These are phyloP conservation scores for Pachypeltis micranthus DNA, from an alignment of 1,140 invertebrate species.

Conservation along the genomic window DNA sequence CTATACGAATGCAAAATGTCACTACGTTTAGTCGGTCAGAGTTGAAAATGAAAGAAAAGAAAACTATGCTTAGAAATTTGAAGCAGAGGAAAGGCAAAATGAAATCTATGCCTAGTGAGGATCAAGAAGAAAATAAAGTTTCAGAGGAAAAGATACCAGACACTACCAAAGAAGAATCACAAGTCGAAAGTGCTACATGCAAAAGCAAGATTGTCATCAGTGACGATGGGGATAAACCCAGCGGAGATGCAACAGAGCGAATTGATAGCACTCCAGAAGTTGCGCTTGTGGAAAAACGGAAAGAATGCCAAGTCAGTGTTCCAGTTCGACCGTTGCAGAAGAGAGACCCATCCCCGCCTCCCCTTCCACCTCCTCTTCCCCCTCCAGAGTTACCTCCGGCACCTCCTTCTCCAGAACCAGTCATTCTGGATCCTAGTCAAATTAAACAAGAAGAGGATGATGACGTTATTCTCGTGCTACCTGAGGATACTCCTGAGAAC, in stretches of 20 bases:
- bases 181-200: not conserved
- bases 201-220: not conserved
- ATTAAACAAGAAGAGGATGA: constrained; percentile 10
- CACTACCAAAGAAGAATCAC: not conserved
- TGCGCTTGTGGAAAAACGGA: not conserved
- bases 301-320: not conserved
- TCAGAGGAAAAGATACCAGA: not conserved
- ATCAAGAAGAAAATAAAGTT: not conserved
- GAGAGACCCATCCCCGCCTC: not conserved
- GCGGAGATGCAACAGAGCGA: not conserved
- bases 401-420: not conserved
- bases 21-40: not conserved
- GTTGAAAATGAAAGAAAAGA: not conserved
- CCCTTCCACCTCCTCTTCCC: not conserved
- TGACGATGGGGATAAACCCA: not conserved
- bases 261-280: not conserved
- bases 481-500: not conserved
- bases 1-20: constrained; percentile 9
- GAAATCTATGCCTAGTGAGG: constrained; percentile 4
- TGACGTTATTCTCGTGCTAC: not conserved
- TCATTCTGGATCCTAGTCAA: not conserved
- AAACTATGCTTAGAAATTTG: not conserved
- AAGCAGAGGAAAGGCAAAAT: constrained; percentile 15
- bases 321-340: not conserved
- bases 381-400: not conserved